Conservation (phyloP, 2,797 vertebrate genomes). For the Malacoraja senta region DNA sequence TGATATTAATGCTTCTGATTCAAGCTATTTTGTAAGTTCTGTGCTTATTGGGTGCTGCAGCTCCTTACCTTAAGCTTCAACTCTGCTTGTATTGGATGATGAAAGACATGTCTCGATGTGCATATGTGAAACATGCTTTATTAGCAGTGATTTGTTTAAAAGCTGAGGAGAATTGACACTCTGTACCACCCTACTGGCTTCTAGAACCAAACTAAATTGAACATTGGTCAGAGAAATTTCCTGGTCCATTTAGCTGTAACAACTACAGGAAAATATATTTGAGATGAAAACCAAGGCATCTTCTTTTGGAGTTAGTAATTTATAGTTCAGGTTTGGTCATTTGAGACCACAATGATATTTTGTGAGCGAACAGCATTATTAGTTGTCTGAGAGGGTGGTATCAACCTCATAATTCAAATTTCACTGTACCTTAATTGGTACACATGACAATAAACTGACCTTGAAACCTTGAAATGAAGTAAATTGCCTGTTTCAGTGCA, state of each 20-base stretch:
- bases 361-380: background rate
- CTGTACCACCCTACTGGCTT: constrained; percentile 42
- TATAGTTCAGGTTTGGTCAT: constrained; percentile 46
- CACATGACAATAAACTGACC: too few species aligned
- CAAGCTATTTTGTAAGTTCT: background rate
- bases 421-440: too few species aligned
- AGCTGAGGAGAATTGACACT: constrained; percentile 48
- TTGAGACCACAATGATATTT: background rate
- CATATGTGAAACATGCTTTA: constrained; percentile 45
- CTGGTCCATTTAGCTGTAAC: background rate
- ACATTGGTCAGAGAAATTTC: background rate
- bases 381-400: background rate
- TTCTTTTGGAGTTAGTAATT: constrained; percentile 53
- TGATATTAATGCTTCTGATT: background rate
- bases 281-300: constrained; percentile 48
- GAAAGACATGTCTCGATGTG: background rate
- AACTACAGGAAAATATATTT: constrained; percentile 38
- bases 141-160: constrained; percentile 58
- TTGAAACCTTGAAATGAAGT: background rate
- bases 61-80: background rate
- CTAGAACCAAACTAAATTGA: constrained; percentile 23
- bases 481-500: background rate
- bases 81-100: background rate
- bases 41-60: background rate
- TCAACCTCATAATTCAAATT: background rate